Evolutionary conservation across 2,797 vertebrate genomes (phyloP), one percentile per base, ranked within the genome.

Genomic region (Epinephelus malabaricus): DNA sequence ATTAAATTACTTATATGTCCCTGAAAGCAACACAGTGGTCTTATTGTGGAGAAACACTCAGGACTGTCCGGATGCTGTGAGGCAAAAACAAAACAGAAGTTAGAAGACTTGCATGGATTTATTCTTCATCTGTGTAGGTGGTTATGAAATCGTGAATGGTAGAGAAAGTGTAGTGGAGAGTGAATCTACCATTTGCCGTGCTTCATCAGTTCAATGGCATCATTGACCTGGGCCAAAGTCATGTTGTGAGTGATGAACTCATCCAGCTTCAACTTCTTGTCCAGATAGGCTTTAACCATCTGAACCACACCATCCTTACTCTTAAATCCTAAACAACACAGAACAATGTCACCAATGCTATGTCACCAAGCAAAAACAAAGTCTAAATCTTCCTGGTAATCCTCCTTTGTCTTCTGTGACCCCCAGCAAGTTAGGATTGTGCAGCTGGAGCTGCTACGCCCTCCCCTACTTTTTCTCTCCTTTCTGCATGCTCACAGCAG

Each of bases 241-340:
- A 98, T 94, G 10, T 88, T 95, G 73, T 98, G 96, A 7, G 96
- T 97, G 88, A 98, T 96, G 86, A 98, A 95, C 78, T 97, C 95
- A 62, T 97, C 97, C 87, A 98, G 79, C 91, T 94, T 95, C 88
- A 98, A 90, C 76, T 95, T 98, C 76, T 96, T 96, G 58, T 93
- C 91, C 94, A 98, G 89, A 88, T 96, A 97, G 71, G 96, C 96
- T 67, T 83, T 79, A 56, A 97, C 97, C 81, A 98, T 90, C 78
- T 93, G 86, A 30, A 96, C 94, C 7, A 97, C 91, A 6, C 92
- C 90, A 10, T 97, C 96, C 7, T 34, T 34, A 34, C 19, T 30
- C 88, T 96, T 97, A 86, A 95, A 97, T 3, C 95, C 97, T 97
- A 75, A 69, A 1, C 9, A 19, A 46, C 58, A 76, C 17, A 53